A percentile compares a stretch with the other conserved stretches of the same genome.
These are phyloP conservation scores for Myzus persicae DNA, from an alignment of 1,140 invertebrate species.

Conservation along the genomic window DNA sequence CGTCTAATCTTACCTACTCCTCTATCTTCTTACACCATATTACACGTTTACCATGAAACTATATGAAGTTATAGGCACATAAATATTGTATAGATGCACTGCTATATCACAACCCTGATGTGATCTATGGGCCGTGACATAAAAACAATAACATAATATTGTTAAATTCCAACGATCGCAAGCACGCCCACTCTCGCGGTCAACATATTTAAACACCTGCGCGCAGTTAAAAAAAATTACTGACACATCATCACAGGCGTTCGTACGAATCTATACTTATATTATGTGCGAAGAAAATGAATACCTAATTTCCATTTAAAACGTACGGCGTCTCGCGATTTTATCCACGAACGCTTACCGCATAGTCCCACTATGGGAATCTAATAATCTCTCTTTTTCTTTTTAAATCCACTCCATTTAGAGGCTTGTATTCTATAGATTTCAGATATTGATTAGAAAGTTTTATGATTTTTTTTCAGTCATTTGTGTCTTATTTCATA, in stretches of 20 bases:
- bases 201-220: not conserved
- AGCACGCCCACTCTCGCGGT: not conserved
- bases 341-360: not conserved
- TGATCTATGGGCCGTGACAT: not conserved
- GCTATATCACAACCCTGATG: not conserved
- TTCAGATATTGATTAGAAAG: not conserved
- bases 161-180: not conserved
- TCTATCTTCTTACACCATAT: too few relatives aligned
- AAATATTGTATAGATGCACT: too few relatives aligned
- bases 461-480: not conserved
- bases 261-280: not conserved
- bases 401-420: slow-evolving; percentile 22
- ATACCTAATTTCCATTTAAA: slow-evolving; percentile 35
- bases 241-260: not conserved
- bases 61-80: too few relatives aligned
- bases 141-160: not conserved
- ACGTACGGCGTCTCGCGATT: not conserved
- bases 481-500: not conserved
- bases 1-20: too few relatives aligned
- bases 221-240: not conserved
- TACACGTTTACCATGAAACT: too few relatives aligned
- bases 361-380: not conserved
- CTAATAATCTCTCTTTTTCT: not conserved
- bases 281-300: not conserved
- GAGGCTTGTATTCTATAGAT: not conserved